Evolutionary conservation across 2,888 invertebrate genomes (phyloP), one percentile per base, ranked within the genome.

Genomic region (Sphaerophoria taeniata): DNA sequence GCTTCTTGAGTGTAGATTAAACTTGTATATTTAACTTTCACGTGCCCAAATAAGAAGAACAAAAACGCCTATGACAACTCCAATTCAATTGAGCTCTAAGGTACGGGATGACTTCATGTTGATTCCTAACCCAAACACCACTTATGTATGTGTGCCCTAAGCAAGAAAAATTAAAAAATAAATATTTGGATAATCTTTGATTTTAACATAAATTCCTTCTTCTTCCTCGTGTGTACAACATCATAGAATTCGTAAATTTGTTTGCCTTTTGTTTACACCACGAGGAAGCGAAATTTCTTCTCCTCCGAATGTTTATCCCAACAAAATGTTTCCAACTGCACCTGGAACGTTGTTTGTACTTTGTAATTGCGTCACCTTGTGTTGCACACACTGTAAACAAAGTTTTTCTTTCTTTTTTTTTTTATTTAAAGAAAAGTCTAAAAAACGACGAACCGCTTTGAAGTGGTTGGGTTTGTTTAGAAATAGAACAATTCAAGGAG

Each of bases 241-340:
- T 5, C 9, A 34, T 31, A 7, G 2, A 14, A 39, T 0, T 58
- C 14, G 56, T 36, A 60, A 24, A 60, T 43, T 60, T 60, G 24
- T 63, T n/a, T 63, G 6, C 33, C 34, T 43, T 55, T 45, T 53
- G 16, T 55, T 45, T 60, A 53, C 55, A n/a, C 9, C 16, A 53
- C 31, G 63, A 39, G 45, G 60, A 60, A 72, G 71, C 56, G 7
- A 5, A 11, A 34, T 9, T 4, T 36, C 4, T 34, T 5, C 49
- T 61, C 14, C 11, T 43, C 36, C 24, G 7, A 60, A 61, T 67
- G 58, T 79, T 61, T 75, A 74, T 71, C 6, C 51, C 43, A 80
- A 75, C 79, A 79, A 71, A 65, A 79, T 75, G 84, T 60, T 71
- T 56, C 79, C 84, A 84, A 79, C 79, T 80, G 79, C 75, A 84